These are phyloP conservation scores for Caenorhabditis zanzibari DNA, from an alignment of 2,888 invertebrate species.

Conservation along the genomic window DNA sequence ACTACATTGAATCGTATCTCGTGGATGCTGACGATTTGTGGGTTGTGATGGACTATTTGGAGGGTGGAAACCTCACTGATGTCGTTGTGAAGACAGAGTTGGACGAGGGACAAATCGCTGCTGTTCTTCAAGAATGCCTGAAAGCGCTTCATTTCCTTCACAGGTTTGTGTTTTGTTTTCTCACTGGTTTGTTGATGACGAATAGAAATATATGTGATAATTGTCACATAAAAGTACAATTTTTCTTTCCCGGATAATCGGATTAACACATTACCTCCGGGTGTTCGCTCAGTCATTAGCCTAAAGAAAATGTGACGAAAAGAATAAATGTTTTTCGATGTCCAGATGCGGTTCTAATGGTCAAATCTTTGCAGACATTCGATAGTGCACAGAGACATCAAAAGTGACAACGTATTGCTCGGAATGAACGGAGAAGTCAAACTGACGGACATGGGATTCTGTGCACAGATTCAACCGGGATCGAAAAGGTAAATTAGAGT, in stretches of 20 bases:
- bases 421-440: constrained; percentile 88
- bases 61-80: constrained; percentile 95
- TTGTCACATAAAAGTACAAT: constrained; percentile 33
- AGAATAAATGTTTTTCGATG: constrained; percentile 7
- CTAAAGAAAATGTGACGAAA: constrained; percentile 7
- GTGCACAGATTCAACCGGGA: constrained; percentile 95
- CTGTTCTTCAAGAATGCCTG: constrained; percentile 92
- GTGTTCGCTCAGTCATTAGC: constrained; percentile 26
- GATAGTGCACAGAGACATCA: constrained; percentile 95
- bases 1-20: constrained; percentile 89
- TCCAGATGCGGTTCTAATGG: constrained; percentile 1
- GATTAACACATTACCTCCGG: constrained; percentile 29
- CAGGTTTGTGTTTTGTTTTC: constrained; percentile 74
- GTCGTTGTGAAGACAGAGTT: constrained; percentile 88
- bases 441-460: constrained; percentile 94
- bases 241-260: constrained; percentile 25
- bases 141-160: constrained; percentile 94
- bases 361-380: constrained; percentile 85
- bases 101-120: constrained; percentile 97
- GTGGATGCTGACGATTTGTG: constrained; percentile 90
- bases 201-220: not conserved
- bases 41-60: constrained; percentile 97
- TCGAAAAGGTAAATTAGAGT: constrained; percentile 87
- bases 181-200: constrained; percentile 16
- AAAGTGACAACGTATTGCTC: constrained; percentile 96